Evolutionary conservation across 2,888 invertebrate genomes (phyloP).

Genomic region (Euplagia quadripunctaria): DNA sequence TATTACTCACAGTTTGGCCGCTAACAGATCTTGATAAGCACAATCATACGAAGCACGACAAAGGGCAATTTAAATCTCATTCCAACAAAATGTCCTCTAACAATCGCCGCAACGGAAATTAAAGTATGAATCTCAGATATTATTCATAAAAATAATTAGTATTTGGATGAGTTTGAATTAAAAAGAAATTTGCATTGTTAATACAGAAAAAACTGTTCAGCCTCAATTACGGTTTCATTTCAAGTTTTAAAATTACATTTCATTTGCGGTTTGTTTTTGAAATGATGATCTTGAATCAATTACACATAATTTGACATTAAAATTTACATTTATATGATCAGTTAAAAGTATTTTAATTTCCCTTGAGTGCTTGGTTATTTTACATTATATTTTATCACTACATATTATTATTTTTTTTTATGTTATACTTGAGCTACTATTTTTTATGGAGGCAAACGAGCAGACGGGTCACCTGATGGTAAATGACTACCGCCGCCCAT

Average conservation of each 20-base stretch:
- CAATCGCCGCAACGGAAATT: slow-evolving; percentile 71
- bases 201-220: slow-evolving; percentile 49
- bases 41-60: slow-evolving; percentile 70
- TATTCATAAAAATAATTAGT: slow-evolving; percentile 74
- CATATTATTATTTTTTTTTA: background rate
- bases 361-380: background rate
- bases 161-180: slow-evolving; percentile 67
- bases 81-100: slow-evolving; percentile 60
- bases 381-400: background rate
- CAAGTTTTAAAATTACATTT: slow-evolving; percentile 65
- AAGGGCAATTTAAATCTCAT: slow-evolving; percentile 74
- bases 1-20: slow-evolving; percentile 30
- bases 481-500: too few species aligned
- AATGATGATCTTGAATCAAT: slow-evolving; percentile 57
- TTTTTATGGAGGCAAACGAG: too few species aligned
- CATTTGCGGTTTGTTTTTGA: slow-evolving; percentile 56
- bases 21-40: slow-evolving; percentile 61
- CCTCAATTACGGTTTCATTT: slow-evolving; percentile 59
- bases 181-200: slow-evolving; percentile 69
- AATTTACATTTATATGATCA: slow-evolving; percentile 61
- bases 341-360: background rate
- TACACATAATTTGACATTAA: slow-evolving; percentile 42
- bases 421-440: too few species aligned
- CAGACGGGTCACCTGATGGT: too few species aligned
- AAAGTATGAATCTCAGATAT: slow-evolving; percentile 69